phyloP scores from a whole-genome alignment of 2,113 vertebrate genomes.

The Suncus etruscus region DNA sequence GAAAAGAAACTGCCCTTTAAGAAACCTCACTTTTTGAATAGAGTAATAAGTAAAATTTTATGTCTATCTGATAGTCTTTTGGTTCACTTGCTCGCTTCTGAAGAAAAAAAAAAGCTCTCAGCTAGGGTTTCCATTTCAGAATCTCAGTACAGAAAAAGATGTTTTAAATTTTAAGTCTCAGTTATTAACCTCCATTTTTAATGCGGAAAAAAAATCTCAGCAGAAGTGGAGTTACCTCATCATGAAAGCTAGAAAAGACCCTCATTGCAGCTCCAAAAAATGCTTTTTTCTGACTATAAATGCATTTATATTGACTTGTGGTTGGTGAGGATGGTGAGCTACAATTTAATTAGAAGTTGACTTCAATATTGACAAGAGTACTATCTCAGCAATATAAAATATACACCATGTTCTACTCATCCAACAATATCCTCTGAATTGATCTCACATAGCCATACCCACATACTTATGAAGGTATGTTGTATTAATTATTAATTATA shows the following conservation, averaged over 20 bases:
- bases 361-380: not conserved
- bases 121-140: not conserved
- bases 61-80: not conserved
- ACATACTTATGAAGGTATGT: not conserved
- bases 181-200: not conserved
- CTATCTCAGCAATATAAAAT: not conserved
- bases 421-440: no score
- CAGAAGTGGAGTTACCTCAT: not conserved
- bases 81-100: not conserved
- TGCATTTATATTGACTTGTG: conserved; percentile 23
- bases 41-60: conserved; percentile 40
- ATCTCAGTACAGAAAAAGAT: not conserved
- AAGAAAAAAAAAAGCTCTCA: not conserved
- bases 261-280: not conserved
- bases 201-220: not conserved
- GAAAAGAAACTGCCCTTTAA: conserved; percentile 63
- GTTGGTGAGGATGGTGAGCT: not conserved
- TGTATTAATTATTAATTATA: no score
- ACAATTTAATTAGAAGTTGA: not conserved
- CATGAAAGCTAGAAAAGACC: not conserved
- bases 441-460: no score
- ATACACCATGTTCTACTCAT: not conserved
- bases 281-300: not conserved
- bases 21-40: conserved; percentile 35
- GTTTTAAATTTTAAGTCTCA: not conserved